Evolutionary conservation across 2,113 vertebrate genomes (phyloP).

Genomic region (Isichthys henryi): DNA sequence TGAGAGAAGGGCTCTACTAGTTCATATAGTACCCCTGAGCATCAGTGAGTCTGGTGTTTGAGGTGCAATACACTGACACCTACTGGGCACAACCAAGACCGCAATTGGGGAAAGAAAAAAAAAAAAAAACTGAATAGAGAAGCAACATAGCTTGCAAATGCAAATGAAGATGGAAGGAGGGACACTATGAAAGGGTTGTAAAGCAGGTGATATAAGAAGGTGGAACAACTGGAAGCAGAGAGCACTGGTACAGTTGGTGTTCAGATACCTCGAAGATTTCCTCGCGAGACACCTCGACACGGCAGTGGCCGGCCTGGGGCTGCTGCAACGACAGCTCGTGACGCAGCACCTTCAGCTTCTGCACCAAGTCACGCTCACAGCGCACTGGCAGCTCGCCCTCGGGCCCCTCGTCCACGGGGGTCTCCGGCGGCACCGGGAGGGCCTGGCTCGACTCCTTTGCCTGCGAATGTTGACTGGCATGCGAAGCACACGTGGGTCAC

Average conservation of each 20-base stretch:
- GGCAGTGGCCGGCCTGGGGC: conserved; percentile 95
- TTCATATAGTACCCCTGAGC: neutral
- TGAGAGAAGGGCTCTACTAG: neutral
- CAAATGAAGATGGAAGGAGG: neutral
- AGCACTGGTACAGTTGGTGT: neutral
- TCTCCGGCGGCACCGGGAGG: conserved; percentile 76
- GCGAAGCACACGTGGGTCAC: neutral
- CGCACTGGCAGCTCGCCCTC: conserved; percentile 81
- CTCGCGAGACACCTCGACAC: conserved; percentile 94
- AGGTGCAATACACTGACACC: conserved; percentile 9
- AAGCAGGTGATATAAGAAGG: neutral
- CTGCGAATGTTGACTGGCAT: conserved; percentile 83
- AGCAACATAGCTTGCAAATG: neutral
- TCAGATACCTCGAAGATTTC: conserved; percentile 93
- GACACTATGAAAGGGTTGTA: neutral
- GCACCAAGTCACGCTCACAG: conserved; percentile 94
- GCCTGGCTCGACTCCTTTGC: conserved; percentile 87
- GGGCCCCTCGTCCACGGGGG: conserved; percentile 69
- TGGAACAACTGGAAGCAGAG: neutral
- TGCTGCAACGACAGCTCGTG: conserved; percentile 96
- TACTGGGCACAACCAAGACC: conserved; percentile 2
- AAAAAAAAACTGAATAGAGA: neutral
- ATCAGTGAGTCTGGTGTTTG: neutral
- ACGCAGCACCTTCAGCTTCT: conserved; percentile 93
- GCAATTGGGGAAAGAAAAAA: neutral